These are phyloP conservation scores for Dasyprocta punctata DNA, from an alignment of 2,113 vertebrate genomes.

Conservation along the genomic window DNA sequence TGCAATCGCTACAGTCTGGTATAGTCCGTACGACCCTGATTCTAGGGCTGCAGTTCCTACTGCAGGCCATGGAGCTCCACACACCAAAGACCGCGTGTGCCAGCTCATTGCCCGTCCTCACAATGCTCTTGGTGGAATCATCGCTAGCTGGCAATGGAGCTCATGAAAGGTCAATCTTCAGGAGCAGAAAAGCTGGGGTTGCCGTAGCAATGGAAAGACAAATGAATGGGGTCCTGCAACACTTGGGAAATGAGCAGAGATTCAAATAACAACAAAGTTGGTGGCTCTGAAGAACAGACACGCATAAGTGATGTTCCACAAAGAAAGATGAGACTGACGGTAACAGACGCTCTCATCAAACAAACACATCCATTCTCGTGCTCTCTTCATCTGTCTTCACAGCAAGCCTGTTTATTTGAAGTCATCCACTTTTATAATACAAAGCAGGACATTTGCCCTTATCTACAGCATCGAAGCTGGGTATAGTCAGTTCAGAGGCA, in stretches of 20 bases:
- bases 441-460: neutral
- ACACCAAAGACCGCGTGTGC: neutral
- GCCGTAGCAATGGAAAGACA: neutral
- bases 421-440: neutral
- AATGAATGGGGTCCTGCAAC: neutral
- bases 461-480: neutral
- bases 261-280: neutral
- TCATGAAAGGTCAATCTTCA: neutral
- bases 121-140: neutral
- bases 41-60: neutral
- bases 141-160: neutral
- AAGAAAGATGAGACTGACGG: neutral
- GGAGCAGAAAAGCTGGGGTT: neutral
- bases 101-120: neutral
- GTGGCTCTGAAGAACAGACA: neutral
- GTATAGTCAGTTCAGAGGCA: neutral
- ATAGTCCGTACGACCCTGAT: neutral
- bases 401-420: neutral
- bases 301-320: neutral
- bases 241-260: neutral
- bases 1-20: neutral
- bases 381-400: neutral
- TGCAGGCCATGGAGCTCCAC: neutral
- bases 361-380: too few species aligned
- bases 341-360: neutral